Evolutionary conservation across 2,888 invertebrate species (phyloP).

Genomic region (Eupithecia subfuscata): DNA sequence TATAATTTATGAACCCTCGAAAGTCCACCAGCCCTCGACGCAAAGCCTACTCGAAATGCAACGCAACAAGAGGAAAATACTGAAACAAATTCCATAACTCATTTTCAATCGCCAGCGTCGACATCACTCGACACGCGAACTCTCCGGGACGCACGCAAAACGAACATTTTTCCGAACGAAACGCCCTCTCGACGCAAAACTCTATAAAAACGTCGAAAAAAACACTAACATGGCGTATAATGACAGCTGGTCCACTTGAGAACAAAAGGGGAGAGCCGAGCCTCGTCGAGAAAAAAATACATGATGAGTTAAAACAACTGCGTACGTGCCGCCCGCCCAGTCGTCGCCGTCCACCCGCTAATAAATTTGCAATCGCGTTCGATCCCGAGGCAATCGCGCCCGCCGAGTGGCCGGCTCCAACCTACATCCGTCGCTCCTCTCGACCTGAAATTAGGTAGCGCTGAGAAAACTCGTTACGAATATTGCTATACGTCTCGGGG

Average conservation of each 20-base stretch:
- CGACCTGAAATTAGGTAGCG: constrained; percentile 80
- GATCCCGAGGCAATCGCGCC: constrained; percentile 67
- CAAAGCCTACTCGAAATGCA: constrained; percentile 62
- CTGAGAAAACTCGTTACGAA: constrained; percentile 83
- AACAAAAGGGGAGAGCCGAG: constrained; percentile 83
- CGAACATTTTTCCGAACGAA: constrained; percentile 83
- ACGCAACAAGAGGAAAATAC: constrained; percentile 60
- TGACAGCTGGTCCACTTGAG: constrained; percentile 85
- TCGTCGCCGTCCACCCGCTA: constrained; percentile 64
- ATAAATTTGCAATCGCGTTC: constrained; percentile 82
- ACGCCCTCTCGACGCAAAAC: constrained; percentile 82
- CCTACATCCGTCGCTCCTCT: constrained; percentile 58
- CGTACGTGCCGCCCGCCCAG: constrained; percentile 64
- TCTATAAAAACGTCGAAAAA: constrained; percentile 83
- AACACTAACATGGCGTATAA: constrained; percentile 85
- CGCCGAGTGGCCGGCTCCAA: constrained; percentile 60
- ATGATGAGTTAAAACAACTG: constrained; percentile 81
- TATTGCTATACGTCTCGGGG: constrained; percentile 81
- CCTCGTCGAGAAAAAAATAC: constrained; percentile 82
- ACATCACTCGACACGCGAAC: constrained; percentile 80
- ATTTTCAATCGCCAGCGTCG: constrained; percentile 74
- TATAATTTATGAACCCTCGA: constrained; percentile 22
- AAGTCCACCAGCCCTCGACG: constrained; percentile 45
- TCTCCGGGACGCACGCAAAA: constrained; percentile 81
- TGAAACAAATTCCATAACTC: constrained; percentile 75